A percentile compares a stretch with the other conserved stretches of the same genome.
These are phyloP conservation scores for Rhagoletis zephyria DNA, from an alignment of 1,140 invertebrate species.

Conservation along the genomic window DNA sequence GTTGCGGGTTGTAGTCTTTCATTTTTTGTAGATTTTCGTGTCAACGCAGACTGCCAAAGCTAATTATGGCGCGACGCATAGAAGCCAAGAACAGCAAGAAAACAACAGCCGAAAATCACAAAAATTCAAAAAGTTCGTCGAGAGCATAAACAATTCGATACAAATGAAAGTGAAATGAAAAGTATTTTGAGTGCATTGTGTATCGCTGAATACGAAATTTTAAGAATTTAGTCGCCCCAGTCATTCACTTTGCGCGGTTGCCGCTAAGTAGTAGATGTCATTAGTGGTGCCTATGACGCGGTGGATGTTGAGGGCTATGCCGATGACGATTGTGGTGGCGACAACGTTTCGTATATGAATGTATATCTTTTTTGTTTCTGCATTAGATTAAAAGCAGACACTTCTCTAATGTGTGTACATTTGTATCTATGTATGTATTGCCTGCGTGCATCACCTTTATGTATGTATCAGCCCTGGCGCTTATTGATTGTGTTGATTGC, in stretches of 20 bases:
- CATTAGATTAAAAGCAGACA: no score
- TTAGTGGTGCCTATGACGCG: background rate
- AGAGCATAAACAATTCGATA: background rate
- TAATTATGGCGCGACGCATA: constrained; percentile 6
- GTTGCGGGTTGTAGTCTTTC: background rate
- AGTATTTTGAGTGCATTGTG: background rate
- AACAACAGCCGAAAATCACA: background rate
- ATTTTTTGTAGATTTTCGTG: background rate
- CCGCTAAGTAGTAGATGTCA: background rate
- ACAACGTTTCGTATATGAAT: no score
- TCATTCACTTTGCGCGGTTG: constrained; percentile 11
- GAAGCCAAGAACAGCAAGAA: background rate
- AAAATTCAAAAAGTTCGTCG: background rate
- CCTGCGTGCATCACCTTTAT: background rate
- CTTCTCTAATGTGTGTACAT: no score
- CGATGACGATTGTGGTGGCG: no score
- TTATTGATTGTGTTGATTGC: constrained; percentile 24
- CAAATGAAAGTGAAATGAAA: constrained; percentile 30
- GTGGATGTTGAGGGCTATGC: background rate
- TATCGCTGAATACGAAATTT: background rate
- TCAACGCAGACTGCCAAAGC: constrained; percentile 22
- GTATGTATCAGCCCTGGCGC: background rate
- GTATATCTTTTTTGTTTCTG: no score
- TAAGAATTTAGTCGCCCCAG: constrained; percentile 15
- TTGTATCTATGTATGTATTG: no score